A percentile compares a stretch with the other conserved stretches of the same genome.
phyloP scores from a whole-genome alignment of 2,888 invertebrate genomes.

The Hipparchia sbordonii region DNA sequence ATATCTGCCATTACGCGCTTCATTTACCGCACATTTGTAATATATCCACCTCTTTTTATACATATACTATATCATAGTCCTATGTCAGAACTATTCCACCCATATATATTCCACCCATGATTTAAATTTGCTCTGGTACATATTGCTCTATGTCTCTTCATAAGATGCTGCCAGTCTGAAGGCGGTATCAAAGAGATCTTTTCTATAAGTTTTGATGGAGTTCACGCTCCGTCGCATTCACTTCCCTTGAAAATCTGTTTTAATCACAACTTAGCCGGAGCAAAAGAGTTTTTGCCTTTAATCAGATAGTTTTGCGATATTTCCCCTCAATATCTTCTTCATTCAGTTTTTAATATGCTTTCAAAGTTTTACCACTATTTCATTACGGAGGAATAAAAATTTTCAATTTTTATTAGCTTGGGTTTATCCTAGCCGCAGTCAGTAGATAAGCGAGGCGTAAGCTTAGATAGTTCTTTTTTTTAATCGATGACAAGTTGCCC shows the following conservation, averaged over 20 bases:
- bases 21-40: no score
- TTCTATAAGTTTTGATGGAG: slow-evolving; percentile 41
- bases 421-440: no score
- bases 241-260: slow-evolving; percentile 39
- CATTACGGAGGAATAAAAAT: slow-evolving; percentile 2
- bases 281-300: slow-evolving; percentile 26
- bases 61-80: no score
- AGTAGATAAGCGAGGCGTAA: no score
- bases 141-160: slow-evolving; percentile 20
- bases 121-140: background rate
- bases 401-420: background rate
- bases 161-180: slow-evolving; percentile 21
- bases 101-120: no score
- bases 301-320: slow-evolving; percentile 29
- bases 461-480: no score
- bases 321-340: slow-evolving; percentile 15
- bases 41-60: no score
- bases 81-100: no score
- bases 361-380: background rate
- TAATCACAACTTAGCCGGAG: slow-evolving; percentile 31
- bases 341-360: slow-evolving; percentile 7
- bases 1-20: no score
- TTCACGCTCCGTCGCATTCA: slow-evolving; percentile 38
- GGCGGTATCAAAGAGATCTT: slow-evolving; percentile 36
- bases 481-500: no score